A percentile compares a stretch with the other conserved stretches of the same genome.
phyloP scores from a whole-genome alignment of 2,113 vertebrate genomes.

The Pachyramphus minor region DNA sequence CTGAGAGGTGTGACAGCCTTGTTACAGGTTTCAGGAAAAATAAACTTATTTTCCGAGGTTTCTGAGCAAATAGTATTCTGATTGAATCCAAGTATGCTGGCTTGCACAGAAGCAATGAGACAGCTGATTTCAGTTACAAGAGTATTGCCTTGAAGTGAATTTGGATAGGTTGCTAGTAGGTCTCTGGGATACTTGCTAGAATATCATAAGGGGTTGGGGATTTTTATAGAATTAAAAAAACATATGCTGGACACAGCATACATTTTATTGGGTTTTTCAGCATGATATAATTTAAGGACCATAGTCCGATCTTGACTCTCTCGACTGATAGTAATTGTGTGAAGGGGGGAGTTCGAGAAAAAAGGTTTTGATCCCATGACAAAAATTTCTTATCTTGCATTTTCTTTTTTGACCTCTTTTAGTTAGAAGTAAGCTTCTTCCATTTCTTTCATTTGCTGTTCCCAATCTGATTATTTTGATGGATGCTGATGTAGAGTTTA shows the following conservation, averaged over 20 bases:
- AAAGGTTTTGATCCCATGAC: too few species aligned
- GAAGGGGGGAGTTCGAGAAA: too few species aligned
- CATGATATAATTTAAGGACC: neutral
- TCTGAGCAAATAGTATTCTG: neutral
- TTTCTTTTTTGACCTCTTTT: neutral
- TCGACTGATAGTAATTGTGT: too few species aligned
- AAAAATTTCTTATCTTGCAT: neutral
- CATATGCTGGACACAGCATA: neutral
- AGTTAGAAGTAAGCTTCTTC: neutral
- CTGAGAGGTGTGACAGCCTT: neutral
- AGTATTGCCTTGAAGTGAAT: neutral
- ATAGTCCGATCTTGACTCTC: neutral
- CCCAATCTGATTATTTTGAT: neutral
- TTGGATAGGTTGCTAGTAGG: neutral
- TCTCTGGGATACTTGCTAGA: neutral
- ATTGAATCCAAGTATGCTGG: neutral
- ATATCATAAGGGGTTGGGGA: neutral
- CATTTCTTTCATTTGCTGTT: neutral
- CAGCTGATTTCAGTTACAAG: neutral
- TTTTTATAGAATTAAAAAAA: neutral
- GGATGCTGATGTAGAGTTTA: neutral
- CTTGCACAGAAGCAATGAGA: neutral
- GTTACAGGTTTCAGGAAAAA: neutral
- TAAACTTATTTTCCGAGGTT: neutral
- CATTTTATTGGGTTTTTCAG: neutral